Evolutionary conservation across 2,888 invertebrate species (phyloP).

Genomic region (Cylloceria caligata): DNA sequence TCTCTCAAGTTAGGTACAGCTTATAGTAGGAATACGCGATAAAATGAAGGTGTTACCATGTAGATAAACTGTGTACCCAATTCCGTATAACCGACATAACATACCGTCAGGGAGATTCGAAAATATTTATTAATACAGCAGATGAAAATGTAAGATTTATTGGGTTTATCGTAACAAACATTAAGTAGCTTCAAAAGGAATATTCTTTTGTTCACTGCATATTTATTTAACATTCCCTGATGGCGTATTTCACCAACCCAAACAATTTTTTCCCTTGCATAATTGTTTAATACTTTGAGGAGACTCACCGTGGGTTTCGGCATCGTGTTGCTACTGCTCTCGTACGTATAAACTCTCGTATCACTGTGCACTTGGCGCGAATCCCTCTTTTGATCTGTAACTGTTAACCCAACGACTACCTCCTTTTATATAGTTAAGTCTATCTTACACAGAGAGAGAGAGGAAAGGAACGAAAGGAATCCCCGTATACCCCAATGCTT

Average conservation of each 20-base stretch:
- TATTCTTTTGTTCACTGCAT: too few species aligned
- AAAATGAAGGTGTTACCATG: too few species aligned
- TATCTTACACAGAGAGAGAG: constrained; percentile 34
- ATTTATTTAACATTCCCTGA: too few species aligned
- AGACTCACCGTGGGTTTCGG: constrained; percentile 74
- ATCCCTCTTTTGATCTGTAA: constrained; percentile 75
- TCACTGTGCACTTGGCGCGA: constrained; percentile 64
- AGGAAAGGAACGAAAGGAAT: constrained; percentile 54
- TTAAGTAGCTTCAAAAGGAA: too few species aligned
- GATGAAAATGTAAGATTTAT: background rate
- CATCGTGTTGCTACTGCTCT: constrained; percentile 67
- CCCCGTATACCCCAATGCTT: background rate
- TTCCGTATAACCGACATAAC: too few species aligned
- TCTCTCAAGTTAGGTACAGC: too few species aligned
- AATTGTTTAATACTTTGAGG: background rate
- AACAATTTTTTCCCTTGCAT: background rate
- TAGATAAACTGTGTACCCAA: too few species aligned
- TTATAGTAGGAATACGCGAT: too few species aligned
- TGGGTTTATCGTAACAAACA: too few species aligned
- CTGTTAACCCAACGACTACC: constrained; percentile 64
- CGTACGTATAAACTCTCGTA: constrained; percentile 27
- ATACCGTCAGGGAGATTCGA: background rate
- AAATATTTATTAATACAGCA: background rate
- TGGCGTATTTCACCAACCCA: too few species aligned
- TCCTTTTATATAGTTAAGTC: constrained; percentile 75